phyloP scores from a whole-genome alignment of 2,888 invertebrate species.

The Orgyia antiqua region DNA sequence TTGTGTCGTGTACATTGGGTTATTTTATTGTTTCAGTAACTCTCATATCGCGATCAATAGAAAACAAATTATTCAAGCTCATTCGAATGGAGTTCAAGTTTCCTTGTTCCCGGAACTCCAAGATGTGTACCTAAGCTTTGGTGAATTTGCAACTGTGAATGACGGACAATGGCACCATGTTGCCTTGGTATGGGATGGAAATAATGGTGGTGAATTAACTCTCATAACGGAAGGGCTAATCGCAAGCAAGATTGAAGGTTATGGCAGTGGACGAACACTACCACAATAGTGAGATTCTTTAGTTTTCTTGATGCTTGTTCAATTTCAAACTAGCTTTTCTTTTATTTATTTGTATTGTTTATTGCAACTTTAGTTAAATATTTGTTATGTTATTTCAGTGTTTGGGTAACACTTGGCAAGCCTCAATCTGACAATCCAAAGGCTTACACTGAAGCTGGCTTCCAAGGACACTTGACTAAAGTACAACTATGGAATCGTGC shows the following conservation, averaged over 20 bases:
- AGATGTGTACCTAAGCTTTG: constrained; percentile 93
- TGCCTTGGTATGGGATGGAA: constrained; percentile 96
- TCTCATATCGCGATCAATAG: constrained; percentile 87
- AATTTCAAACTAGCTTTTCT: too few species aligned
- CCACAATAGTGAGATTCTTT: constrained; percentile 85
- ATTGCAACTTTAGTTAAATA: too few species aligned
- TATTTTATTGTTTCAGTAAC: constrained; percentile 72
- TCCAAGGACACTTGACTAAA: constrained; percentile 96
- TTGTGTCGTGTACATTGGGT: too few species aligned
- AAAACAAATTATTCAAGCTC: constrained; percentile 91
- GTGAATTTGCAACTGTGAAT: constrained; percentile 94
- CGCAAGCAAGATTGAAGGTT: constrained; percentile 94
- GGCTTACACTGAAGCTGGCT: constrained; percentile 92
- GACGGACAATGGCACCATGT: constrained; percentile 98
- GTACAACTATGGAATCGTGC: constrained; percentile 96
- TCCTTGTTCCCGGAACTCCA: constrained; percentile 92
- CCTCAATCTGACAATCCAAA: constrained; percentile 90
- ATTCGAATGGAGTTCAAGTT: constrained; percentile 95
- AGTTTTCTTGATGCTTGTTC: not conserved
- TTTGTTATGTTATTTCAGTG: too few species aligned
- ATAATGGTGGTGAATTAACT: constrained; percentile 89
- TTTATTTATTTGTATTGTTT: too few species aligned
- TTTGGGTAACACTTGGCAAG: constrained; percentile 95
- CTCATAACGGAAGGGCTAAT: constrained; percentile 97
- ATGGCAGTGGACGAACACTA: constrained; percentile 88